Conservation (phyloP, 2,888 invertebrate species). For the Gandaritis pyraliata region DNA sequence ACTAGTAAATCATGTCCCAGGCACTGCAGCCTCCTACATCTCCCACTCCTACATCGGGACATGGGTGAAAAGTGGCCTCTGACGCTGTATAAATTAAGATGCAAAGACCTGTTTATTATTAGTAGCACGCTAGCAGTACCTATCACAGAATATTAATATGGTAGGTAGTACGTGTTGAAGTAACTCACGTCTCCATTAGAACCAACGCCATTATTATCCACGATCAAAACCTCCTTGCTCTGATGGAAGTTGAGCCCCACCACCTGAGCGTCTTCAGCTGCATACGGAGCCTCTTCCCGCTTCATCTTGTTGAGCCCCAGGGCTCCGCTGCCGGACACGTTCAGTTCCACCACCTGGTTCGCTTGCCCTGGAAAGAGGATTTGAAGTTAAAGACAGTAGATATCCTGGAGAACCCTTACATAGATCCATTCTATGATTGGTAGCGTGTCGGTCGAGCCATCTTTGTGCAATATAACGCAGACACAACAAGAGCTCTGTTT, state of each 20-base stretch:
- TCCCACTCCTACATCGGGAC: too few relatives aligned
- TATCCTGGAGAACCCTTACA: conserved; percentile 22
- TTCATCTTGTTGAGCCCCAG: conserved; percentile 93
- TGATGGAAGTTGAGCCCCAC: conserved; percentile 95
- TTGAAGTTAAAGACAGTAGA: neutral
- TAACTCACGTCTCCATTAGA: conserved; percentile 73
- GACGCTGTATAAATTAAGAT: too few relatives aligned
- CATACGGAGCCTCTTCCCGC: conserved; percentile 92
- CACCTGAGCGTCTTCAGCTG: conserved; percentile 93
- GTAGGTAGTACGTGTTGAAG: too few relatives aligned
- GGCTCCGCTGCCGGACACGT: conserved; percentile 89
- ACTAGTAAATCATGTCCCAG: too few relatives aligned
- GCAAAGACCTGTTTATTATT: too few relatives aligned
- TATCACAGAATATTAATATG: too few relatives aligned
- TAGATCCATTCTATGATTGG: conserved; percentile 31
- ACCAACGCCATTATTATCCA: conserved; percentile 87
- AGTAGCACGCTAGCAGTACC: too few relatives aligned
- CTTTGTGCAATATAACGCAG: conserved; percentile 21
- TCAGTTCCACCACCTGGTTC: conserved; percentile 84
- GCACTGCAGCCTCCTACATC: too few relatives aligned
- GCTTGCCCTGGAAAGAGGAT: conserved; percentile 79
- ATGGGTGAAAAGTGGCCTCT: too few relatives aligned
- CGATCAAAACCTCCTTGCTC: conserved; percentile 94
- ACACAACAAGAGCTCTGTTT: neutral
- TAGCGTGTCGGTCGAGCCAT: conserved; percentile 26